A percentile compares a stretch with the other conserved stretches of the same genome.
phyloP scores from a whole-genome alignment of 1,140 invertebrate species.

The Eurosta solidaginis region DNA sequence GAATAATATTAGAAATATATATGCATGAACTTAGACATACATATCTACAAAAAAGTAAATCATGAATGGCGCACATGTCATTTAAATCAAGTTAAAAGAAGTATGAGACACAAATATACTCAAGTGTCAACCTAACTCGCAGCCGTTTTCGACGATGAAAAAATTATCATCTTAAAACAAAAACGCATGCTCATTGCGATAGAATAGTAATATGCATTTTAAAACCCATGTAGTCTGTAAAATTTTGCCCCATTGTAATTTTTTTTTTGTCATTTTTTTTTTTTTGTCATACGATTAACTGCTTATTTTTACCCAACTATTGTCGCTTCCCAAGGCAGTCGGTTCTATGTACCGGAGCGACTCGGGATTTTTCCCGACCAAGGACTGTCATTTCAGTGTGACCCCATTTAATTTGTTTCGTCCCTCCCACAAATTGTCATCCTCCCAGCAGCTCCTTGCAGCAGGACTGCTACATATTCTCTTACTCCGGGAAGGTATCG shows the following conservation, averaged over 20 bases:
- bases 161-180: not conserved
- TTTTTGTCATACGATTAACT: too few species aligned
- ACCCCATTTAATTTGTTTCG: too few species aligned
- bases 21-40: not conserved
- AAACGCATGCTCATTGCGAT: conserved; percentile 17
- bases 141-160: not conserved
- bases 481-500: too few species aligned
- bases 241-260: not conserved
- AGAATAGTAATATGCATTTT: conserved; percentile 14
- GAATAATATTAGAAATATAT: not conserved
- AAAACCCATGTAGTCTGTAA: not conserved
- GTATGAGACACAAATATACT: not conserved
- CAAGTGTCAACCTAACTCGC: not conserved
- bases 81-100: not conserved
- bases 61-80: conserved; percentile 13
- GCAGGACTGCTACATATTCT: too few species aligned
- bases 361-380: too few species aligned
- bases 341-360: too few species aligned
- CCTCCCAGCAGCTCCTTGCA: too few species aligned
- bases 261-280: not conserved
- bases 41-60: not conserved
- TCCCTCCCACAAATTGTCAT: too few species aligned
- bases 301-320: too few species aligned
- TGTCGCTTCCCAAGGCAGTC: too few species aligned
- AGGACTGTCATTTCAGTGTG: too few species aligned